Base-by-base conservation (phyloP, 2,888 invertebrate species). In the Melieria crassipennis region DNA sequence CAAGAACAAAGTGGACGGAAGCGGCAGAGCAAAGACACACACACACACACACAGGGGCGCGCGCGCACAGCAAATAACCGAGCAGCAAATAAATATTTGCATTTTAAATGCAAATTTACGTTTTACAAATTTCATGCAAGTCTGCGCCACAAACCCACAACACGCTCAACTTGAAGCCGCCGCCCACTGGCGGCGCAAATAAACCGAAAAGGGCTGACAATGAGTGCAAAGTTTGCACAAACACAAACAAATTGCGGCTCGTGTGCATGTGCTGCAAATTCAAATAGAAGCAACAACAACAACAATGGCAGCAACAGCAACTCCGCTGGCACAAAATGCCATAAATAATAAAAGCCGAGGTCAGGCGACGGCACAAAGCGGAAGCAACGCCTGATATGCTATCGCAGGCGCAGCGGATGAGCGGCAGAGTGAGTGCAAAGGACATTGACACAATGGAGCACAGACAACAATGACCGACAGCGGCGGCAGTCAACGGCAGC, bases 111-210 rank as follows among this genome's bases (percentile, higher is more conserved):
- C 56, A 62, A 63, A 63, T 69, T 69, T 69, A 63, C 56, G 62
- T 69, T 69, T 69, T 63, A 62, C 69, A 69, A 69, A 69, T 69
- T 69, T 62, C 56, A 69, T 69, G 62, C 69, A 69, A 55, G 56
- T 63, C 69, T 69, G 62, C 60, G 67, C 61, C 50, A 9, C 9
- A 50, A 50, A 50, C 11, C 9, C 9, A 10, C 9, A 50, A 50
- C 50, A 50, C 9, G 10, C 50, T 10, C 50, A 50, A 11, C 50
- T 10, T 50, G 50, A 9, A 50, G 10, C 9, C 9, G 9, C 9
- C 9, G 9, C 9, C 11, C 11, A 3, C 10, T 3, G 3, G 50
- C 50, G 11, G 30, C 13, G 9, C 16, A 3, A 5, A 13, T 30
- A 56, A 13, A 56, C 16, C 13, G 5, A 13, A 4, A 56, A 13